Percentiles rank a stretch among this genome's conserved stretches.
phyloP scores from a whole-genome alignment of 2,888 invertebrate genomes.

The Hemistola chrysoprasaria region DNA sequence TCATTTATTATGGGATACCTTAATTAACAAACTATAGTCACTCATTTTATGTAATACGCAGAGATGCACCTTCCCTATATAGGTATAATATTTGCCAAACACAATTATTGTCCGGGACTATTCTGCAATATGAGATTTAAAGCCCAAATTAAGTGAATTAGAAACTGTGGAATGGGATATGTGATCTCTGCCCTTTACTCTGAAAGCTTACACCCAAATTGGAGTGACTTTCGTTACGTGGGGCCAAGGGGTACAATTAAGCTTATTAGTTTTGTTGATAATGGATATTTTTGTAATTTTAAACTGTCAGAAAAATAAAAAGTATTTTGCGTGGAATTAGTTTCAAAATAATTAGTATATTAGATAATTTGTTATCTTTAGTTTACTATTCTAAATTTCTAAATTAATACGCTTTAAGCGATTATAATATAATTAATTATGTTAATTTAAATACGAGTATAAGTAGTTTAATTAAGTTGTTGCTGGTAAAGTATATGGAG shows the following conservation, averaged over 20 bases:
- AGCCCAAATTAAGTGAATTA: slow-evolving; percentile 79
- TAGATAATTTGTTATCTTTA: too few species aligned
- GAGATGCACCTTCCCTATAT: slow-evolving; percentile 2
- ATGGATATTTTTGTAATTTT: slow-evolving; percentile 3
- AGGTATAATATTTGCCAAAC: slow-evolving; percentile 61
- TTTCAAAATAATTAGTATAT: too few species aligned
- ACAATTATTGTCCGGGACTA: slow-evolving; percentile 74
- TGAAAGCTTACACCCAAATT: slow-evolving; percentile 29
- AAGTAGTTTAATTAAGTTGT: too few species aligned
- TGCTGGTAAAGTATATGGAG: too few species aligned
- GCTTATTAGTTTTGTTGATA: neutral
- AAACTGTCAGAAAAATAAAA: neutral
- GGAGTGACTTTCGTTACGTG: slow-evolving; percentile 11
- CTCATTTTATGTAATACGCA: slow-evolving; percentile 8
- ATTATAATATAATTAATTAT: too few species aligned
- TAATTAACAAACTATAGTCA: too few species aligned
- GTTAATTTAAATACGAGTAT: too few species aligned
- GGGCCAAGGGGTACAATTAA: slow-evolving; percentile 6
- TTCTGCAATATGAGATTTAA: slow-evolving; percentile 79
- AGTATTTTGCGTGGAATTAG: too few species aligned
- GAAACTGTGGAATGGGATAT: slow-evolving; percentile 47
- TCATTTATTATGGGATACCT: too few species aligned
- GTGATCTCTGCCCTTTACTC: slow-evolving; percentile 38
- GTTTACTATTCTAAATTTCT: too few species aligned
- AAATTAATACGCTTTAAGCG: too few species aligned